phyloP scores from a whole-genome alignment of 2,113 vertebrate species.

The Tichodroma muraria region DNA sequence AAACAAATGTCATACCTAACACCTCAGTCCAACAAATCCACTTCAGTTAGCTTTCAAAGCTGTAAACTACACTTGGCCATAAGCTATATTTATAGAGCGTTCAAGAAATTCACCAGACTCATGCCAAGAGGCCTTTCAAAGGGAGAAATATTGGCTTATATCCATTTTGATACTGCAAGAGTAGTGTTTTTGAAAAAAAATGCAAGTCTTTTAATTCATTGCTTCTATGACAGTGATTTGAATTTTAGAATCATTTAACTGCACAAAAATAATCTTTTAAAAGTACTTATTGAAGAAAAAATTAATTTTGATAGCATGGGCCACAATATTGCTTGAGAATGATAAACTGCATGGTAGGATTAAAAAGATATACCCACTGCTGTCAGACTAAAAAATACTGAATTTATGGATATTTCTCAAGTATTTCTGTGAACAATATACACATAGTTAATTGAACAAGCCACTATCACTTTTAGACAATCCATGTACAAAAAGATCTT shows the following conservation, averaged over 20 bases:
- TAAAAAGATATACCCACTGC: neutral
- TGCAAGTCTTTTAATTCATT: neutral
- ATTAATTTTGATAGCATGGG: neutral
- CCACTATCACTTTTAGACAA: neutral
- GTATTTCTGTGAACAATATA: neutral
- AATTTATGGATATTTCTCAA: neutral
- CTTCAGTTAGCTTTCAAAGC: slow-evolving; percentile 6
- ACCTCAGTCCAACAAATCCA: neutral
- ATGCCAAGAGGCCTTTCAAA: neutral
- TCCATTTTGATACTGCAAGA: neutral
- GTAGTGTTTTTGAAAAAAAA: neutral
- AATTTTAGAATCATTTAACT: neutral
- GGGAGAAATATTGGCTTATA: neutral
- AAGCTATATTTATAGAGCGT: neutral
- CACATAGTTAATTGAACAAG: neutral
- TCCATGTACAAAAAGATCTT: neutral
- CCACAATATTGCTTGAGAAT: neutral
- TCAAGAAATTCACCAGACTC: neutral
- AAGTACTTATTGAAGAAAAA: neutral
- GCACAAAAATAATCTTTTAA: neutral
- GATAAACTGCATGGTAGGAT: neutral
- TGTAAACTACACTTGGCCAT: neutral
- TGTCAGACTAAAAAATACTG: neutral
- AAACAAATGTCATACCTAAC: neutral
- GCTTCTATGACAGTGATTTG: neutral